Evolutionary conservation across 23 tunicate genomes (phyloP).

Genomic region (Clavelina lepadiformis): DNA sequence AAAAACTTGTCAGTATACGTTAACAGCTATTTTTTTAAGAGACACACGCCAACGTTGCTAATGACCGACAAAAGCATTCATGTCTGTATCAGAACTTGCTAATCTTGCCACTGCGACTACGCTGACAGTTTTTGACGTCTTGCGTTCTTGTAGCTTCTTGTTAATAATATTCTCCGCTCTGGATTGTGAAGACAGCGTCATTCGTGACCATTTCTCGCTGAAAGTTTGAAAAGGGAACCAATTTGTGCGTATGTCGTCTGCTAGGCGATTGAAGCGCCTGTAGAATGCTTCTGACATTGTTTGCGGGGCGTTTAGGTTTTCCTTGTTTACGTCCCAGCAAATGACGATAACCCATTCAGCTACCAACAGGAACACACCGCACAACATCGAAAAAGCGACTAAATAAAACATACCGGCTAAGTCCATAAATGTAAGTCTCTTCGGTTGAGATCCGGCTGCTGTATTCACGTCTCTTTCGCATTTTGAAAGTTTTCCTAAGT

Average conservation of each 20-base stretch:
- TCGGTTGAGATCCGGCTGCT: neutral
- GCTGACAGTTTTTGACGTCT: too few species aligned
- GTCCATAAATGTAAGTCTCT: constrained; percentile 39
- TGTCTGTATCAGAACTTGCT: too few species aligned
- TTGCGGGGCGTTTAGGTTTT: constrained; percentile 54
- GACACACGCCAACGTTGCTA: too few species aligned
- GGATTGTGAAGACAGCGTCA: constrained; percentile 33
- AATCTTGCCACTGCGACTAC: too few species aligned
- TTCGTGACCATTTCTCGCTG: constrained; percentile 20
- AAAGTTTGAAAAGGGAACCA: constrained; percentile 50
- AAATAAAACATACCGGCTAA: constrained; percentile 85
- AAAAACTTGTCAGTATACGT: too few species aligned
- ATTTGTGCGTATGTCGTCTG: constrained; percentile 38
- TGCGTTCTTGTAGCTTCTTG: too few species aligned
- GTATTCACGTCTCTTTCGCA: constrained; percentile 13
- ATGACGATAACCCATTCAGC: constrained; percentile 61
- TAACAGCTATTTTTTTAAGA: too few species aligned
- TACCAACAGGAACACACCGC: constrained; percentile 44
- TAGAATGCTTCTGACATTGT: constrained; percentile 50
- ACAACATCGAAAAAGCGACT: constrained; percentile 48
- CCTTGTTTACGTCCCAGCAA: constrained; percentile 46
- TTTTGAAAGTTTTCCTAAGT: constrained; percentile 21
- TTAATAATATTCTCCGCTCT: constrained; percentile 22
- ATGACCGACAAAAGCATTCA: too few species aligned
- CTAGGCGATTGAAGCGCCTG: constrained; percentile 31